These are phyloP conservation scores for Drusus annulatus DNA, from an alignment of 1,140 invertebrate species.

Conservation along the genomic window DNA sequence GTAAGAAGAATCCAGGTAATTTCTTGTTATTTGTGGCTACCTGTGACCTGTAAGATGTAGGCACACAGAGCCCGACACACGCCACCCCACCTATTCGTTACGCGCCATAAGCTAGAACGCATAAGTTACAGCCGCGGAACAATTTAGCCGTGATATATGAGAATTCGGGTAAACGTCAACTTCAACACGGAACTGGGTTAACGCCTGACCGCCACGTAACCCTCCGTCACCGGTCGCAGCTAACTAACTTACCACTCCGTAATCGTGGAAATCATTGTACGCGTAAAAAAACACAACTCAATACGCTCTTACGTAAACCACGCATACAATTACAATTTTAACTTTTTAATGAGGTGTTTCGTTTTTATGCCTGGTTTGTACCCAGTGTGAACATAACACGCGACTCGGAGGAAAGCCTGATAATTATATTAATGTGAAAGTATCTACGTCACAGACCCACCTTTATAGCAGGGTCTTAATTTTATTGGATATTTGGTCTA, in stretches of 20 bases:
- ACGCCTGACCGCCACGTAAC: slow-evolving; percentile 20
- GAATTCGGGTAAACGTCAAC: slow-evolving; percentile 38
- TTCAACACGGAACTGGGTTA: slow-evolving; percentile 34
- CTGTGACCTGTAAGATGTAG: too few relatives aligned
- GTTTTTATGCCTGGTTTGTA: neutral
- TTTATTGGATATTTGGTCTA: too few relatives aligned
- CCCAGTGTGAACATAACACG: neutral
- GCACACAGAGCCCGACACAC: neutral
- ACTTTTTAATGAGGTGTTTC: slow-evolving; percentile 31
- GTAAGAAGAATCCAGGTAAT: slow-evolving; percentile 17
- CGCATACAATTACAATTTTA: neutral
- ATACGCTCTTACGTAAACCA: neutral
- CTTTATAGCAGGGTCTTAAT: too few relatives aligned
- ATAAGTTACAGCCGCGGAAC: slow-evolving; percentile 5
- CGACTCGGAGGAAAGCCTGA: neutral
- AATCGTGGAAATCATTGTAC: neutral
- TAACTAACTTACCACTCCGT: neutral
- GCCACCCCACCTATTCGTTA: slow-evolving; percentile 30
- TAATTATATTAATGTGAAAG: too few relatives aligned
- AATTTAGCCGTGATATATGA: slow-evolving; percentile 37
- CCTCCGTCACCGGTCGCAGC: neutral
- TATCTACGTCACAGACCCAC: too few relatives aligned
- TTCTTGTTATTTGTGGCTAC: neutral
- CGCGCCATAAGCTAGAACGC: slow-evolving; percentile 8
- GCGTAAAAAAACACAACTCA: slow-evolving; percentile 2